Percentiles rank a stretch among this genome's conserved stretches.
Conservation (phyloP, 2,113 vertebrate species). For the Polypterus bichir region DNA sequence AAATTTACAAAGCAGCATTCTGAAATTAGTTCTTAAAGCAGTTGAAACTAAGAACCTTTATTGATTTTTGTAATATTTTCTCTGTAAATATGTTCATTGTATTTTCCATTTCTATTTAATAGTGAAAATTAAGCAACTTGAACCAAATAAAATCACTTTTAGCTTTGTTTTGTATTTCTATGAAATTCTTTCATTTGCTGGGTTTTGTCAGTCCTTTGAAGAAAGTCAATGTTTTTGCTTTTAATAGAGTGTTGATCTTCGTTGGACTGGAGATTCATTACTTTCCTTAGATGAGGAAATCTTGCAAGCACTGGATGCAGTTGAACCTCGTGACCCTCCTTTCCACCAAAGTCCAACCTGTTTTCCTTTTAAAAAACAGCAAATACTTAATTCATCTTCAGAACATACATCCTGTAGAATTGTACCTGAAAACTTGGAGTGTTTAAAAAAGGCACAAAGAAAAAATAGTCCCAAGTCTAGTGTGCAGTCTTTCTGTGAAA, state of each 20-base stretch:
- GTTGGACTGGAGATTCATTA: constrained; percentile 28
- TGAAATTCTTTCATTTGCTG: not conserved
- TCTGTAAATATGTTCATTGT: not conserved
- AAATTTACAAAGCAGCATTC: no score
- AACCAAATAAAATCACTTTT: not conserved
- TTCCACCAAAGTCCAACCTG: not conserved
- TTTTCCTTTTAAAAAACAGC: constrained; percentile 3
- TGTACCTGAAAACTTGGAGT: constrained; percentile 5
- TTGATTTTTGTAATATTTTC: not conserved
- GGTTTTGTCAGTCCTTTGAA: no score
- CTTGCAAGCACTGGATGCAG: constrained; percentile 26
- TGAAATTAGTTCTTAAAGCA: no score
- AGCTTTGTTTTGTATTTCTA: not conserved
- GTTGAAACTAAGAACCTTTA: not conserved
- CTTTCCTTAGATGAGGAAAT: constrained; percentile 37
- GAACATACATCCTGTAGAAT: not conserved
- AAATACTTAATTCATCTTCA: not conserved
- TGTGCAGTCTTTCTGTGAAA: constrained; percentile 6
- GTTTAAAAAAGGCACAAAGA: constrained; percentile 7
- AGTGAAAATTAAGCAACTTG: not conserved
- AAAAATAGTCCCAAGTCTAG: not conserved
- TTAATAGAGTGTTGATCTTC: constrained; percentile 23
- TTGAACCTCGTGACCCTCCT: constrained; percentile 15
- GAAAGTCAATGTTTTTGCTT: not conserved
- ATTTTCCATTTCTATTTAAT: not conserved